Percentiles rank a stretch among this genome's conserved stretches.
These are phyloP conservation scores for Heterodera filipjevi DNA, from an alignment of 2,888 invertebrate species.

Conservation along the genomic window DNA sequence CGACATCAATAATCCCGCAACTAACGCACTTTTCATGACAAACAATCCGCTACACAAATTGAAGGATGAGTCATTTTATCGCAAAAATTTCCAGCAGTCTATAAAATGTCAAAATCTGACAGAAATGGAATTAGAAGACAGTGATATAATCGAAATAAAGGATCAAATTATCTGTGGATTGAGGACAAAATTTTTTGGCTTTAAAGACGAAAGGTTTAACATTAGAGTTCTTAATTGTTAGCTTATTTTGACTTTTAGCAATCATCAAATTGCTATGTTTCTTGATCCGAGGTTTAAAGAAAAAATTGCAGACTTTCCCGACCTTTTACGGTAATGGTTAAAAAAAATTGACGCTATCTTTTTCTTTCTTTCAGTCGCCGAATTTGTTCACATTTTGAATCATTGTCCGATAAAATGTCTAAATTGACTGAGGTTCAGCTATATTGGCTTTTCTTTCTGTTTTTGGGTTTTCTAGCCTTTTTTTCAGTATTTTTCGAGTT, in stretches of 20 bases:
- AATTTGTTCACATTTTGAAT: constrained; percentile 4
- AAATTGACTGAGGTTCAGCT: too few species aligned
- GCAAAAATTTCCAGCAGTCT: not conserved
- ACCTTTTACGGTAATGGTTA: not conserved
- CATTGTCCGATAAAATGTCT: too few species aligned
- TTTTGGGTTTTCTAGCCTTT: too few species aligned
- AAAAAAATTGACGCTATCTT: not conserved
- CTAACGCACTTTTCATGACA: too few species aligned
- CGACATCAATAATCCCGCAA: too few species aligned
- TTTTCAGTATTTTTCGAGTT: too few species aligned
- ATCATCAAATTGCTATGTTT: constrained; percentile 19
- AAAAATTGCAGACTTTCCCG: not conserved
- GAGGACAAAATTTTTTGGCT: constrained; percentile 5
- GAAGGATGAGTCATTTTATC: not conserved
- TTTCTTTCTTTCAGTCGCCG: constrained; percentile 7
- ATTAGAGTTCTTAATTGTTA: not conserved
- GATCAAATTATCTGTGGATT: not conserved
- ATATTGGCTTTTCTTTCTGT: too few species aligned
- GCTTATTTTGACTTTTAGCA: not conserved
- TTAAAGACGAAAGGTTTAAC: constrained; percentile 6
- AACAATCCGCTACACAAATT: too few species aligned
- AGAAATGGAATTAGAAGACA: too few species aligned
- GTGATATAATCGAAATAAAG: too few species aligned
- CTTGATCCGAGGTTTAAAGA: constrained; percentile 6
- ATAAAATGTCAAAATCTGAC: not conserved